Evolutionary conservation across 2,888 invertebrate genomes (phyloP).

Genomic region (Hirtodrosophila confusa): DNA sequence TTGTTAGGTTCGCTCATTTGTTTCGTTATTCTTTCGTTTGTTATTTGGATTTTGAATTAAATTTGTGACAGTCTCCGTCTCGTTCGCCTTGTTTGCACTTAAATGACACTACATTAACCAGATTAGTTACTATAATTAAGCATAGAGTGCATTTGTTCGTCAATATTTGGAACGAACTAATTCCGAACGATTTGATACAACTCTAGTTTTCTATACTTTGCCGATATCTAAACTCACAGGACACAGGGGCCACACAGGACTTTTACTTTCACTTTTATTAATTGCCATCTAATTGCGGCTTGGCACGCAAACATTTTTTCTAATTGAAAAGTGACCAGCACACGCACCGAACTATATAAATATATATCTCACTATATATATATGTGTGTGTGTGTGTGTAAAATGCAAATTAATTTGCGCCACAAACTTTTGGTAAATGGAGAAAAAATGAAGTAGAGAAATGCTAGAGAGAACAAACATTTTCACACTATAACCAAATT

Average conservation of each 20-base stretch:
- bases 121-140: too few relatives aligned
- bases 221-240: conserved; percentile 20
- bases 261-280: conserved; percentile 42
- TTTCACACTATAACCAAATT: conserved; percentile 77
- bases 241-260: conserved; percentile 2
- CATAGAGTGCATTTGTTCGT: too few relatives aligned
- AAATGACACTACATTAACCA: too few relatives aligned
- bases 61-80: too few relatives aligned
- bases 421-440: conserved; percentile 63
- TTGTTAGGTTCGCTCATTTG: too few relatives aligned
- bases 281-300: conserved; percentile 69
- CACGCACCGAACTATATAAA: conserved; percentile 6
- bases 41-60: too few relatives aligned
- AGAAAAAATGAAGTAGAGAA: conserved; percentile 21
- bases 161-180: too few relatives aligned
- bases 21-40: too few relatives aligned
- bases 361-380: background rate
- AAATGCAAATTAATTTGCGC: conserved; percentile 73
- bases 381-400: conserved; percentile 32
- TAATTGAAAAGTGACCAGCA: conserved; percentile 55
- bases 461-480: conserved; percentile 54
- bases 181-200: too few relatives aligned
- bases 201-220: background rate
- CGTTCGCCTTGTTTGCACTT: too few relatives aligned
- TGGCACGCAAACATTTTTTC: conserved; percentile 54